Percentiles rank a stretch among this genome's conserved stretches.
These are phyloP conservation scores for Caenorhabditis drosophilae DNA, from an alignment of 2,888 invertebrate genomes.

Conservation along the genomic window DNA sequence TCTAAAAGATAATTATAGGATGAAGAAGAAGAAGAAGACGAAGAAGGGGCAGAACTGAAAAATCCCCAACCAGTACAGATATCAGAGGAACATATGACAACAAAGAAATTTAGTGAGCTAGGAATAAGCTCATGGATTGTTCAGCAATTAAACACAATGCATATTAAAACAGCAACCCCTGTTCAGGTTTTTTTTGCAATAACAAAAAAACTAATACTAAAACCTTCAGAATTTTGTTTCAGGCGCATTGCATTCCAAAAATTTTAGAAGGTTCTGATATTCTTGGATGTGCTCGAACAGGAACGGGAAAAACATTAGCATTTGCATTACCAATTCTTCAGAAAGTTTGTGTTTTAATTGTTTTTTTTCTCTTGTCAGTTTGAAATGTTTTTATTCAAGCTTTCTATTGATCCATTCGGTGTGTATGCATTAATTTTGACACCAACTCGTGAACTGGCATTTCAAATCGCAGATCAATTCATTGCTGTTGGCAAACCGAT, in stretches of 20 bases:
- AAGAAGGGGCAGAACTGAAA: slow-evolving; percentile 28
- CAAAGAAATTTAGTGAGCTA: slow-evolving; percentile 49
- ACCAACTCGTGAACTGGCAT: slow-evolving; percentile 77
- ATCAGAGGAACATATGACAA: slow-evolving; percentile 22
- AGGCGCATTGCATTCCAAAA: slow-evolving; percentile 62
- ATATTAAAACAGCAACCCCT: slow-evolving; percentile 59
- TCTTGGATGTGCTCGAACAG: slow-evolving; percentile 95
- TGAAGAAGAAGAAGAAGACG: slow-evolving; percentile 23
- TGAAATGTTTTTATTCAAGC: slow-evolving; percentile 29
- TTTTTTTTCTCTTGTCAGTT: not conserved
- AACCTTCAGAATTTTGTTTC: slow-evolving; percentile 14
- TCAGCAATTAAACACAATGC: slow-evolving; percentile 58
- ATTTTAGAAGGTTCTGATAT: slow-evolving; percentile 78
- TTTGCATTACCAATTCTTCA: slow-evolving; percentile 77
- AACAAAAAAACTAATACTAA: not conserved
- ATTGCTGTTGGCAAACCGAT: slow-evolving; percentile 86
- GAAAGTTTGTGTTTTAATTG: slow-evolving; percentile 34
- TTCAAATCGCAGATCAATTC: slow-evolving; percentile 83
- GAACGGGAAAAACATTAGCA: slow-evolving; percentile 96
- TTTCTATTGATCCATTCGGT: slow-evolving; percentile 92
- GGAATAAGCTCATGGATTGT: slow-evolving; percentile 59
- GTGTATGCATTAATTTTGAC: slow-evolving; percentile 92
- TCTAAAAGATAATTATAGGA: slow-evolving; percentile 5
- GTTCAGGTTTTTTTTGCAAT: slow-evolving; percentile 59
- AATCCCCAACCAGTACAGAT: slow-evolving; percentile 16